These are phyloP conservation scores for Anthopleura sola DNA, from an alignment of 64 coral and sea anemone genomes.

Conservation along the genomic window DNA sequence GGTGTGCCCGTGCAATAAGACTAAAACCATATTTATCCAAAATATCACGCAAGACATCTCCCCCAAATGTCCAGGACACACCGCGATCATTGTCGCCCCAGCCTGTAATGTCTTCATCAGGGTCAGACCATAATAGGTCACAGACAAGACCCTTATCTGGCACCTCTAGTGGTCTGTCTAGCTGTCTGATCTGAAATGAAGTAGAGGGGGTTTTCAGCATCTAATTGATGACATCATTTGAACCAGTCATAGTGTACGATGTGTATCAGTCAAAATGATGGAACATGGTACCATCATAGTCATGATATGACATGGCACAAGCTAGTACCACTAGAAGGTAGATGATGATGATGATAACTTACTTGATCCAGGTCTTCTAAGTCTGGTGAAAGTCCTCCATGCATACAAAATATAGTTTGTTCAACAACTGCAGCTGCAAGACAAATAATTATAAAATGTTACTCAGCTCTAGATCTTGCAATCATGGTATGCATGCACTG, in stretches of 20 bases:
- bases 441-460: neutral
- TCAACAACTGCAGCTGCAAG: conserved; percentile 70
- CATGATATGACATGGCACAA: too few relatives aligned
- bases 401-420: conserved; percentile 76
- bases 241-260: too few relatives aligned
- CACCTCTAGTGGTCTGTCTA: conserved; percentile 83
- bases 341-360: neutral
- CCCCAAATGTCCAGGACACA: conserved; percentile 91
- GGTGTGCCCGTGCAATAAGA: conserved; percentile 79
- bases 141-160: conserved; percentile 88
- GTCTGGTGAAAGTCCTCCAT: conserved; percentile 89
- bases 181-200: conserved; percentile 45
- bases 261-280: too few relatives aligned
- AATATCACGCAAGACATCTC: conserved; percentile 75
- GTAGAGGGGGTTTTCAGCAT: neutral
- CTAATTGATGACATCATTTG: too few relatives aligned
- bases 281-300: too few relatives aligned
- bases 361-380: conserved; percentile 78
- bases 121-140: conserved; percentile 93
- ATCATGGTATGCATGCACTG: too few relatives aligned
- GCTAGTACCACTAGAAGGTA: too few relatives aligned
- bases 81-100: conserved; percentile 98
- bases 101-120: conserved; percentile 91
- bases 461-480: neutral
- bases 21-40: conserved; percentile 72